A percentile compares a stretch with the other conserved stretches of the same genome.
Evolutionary conservation across 2,797 vertebrate species (phyloP).

Genomic region (Galago senegalensis): DNA sequence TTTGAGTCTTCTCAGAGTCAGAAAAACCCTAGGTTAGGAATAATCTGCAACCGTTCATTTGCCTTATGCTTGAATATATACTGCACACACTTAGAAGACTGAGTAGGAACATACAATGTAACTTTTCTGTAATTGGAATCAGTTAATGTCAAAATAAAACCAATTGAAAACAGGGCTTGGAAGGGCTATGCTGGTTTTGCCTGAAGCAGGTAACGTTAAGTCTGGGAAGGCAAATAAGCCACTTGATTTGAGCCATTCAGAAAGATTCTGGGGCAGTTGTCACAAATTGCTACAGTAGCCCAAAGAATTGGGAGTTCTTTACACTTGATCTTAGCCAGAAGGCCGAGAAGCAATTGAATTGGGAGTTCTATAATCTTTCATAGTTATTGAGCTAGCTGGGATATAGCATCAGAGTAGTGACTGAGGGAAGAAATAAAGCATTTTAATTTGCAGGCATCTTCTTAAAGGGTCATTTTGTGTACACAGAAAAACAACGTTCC

Average conservation of each 20-base stretch:
- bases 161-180: conserved; percentile 55
- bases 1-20: conserved; percentile 9
- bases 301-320: conserved; percentile 36
- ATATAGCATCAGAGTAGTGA: background rate
- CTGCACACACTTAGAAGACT: background rate
- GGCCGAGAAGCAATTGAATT: background rate
- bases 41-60: background rate
- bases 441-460: background rate
- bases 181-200: conserved; percentile 23
- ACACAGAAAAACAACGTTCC: background rate
- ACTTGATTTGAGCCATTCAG: background rate
- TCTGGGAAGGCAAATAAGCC: background rate
- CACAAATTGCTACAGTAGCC: background rate
- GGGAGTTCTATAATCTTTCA: conserved; percentile 33
- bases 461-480: conserved; percentile 19
- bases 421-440: background rate
- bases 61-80: background rate
- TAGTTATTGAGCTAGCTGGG: background rate
- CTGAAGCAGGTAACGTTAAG: background rate
- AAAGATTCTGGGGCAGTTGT: conserved; percentile 2
- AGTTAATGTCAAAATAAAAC: conserved; percentile 66
- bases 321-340: background rate
- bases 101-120: conserved; percentile 48
- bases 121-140: conserved; percentile 56
- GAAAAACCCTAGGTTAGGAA: conserved; percentile 10